A percentile compares a stretch with the other conserved stretches of the same genome.
Conservation (phyloP, 1,140 invertebrate genomes). For the Semibalanus balanoides region DNA sequence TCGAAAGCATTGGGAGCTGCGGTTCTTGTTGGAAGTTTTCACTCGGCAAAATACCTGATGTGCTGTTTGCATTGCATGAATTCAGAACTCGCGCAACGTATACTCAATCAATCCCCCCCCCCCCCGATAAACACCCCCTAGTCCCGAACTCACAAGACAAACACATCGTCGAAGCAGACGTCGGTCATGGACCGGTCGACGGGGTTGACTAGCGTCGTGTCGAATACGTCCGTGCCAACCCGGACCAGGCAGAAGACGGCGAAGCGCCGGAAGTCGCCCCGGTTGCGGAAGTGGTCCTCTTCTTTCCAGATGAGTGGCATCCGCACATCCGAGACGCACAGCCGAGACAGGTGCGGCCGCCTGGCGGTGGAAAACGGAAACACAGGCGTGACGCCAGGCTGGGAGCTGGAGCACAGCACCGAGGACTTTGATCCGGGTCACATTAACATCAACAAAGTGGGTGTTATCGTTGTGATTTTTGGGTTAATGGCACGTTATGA, state of each 20-base stretch:
- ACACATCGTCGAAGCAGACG: constrained; percentile 50
- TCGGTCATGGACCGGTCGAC: constrained; percentile 54
- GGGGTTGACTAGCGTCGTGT: constrained; percentile 48
- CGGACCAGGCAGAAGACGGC: constrained; percentile 53
- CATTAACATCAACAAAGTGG: neutral
- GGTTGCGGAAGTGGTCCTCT: constrained; percentile 56
- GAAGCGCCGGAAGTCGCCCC: constrained; percentile 51
- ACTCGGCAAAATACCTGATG: too few species aligned
- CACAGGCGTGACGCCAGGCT: neutral
- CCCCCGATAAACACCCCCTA: neutral
- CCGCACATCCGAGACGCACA: constrained; percentile 45
- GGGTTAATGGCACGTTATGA: neutral
- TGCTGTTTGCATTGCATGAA: too few species aligned
- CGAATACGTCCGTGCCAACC: constrained; percentile 51
- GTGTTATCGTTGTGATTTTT: neutral
- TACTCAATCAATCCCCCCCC: too few species aligned
- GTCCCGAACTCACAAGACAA: constrained; percentile 46
- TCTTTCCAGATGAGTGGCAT: constrained; percentile 59
- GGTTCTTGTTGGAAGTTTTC: too few species aligned
- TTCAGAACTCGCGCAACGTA: too few species aligned
- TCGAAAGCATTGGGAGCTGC: too few species aligned
- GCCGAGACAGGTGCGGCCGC: constrained; percentile 25
- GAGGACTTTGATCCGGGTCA: neutral
- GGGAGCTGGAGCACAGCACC: constrained; percentile 22
- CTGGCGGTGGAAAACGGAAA: neutral